A percentile compares a stretch with the other conserved stretches of the same genome.
These are phyloP conservation scores for Helogale parvula DNA, from an alignment of 2,113 vertebrate species.

Conservation along the genomic window DNA sequence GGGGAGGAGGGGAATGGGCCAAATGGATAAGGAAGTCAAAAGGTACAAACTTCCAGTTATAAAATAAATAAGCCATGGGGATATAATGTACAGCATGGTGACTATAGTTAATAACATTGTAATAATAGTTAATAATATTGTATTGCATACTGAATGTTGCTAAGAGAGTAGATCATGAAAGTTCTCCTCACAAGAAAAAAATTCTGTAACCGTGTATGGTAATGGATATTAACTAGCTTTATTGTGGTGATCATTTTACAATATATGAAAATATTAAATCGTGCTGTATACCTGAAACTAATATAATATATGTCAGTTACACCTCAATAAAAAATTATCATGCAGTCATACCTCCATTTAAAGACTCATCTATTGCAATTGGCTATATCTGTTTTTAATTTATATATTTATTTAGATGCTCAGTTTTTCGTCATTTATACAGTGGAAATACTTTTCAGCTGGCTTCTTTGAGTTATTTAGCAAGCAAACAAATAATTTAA, in stretches of 20 bases:
- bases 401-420: neutral
- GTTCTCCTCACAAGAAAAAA: neutral
- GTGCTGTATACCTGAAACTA: neutral
- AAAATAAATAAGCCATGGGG: neutral
- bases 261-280: neutral
- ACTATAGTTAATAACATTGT: neutral
- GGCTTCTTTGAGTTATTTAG: neutral
- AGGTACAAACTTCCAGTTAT: neutral
- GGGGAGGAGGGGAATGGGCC: neutral
- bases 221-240: neutral
- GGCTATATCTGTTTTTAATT: neutral
- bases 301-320: neutral
- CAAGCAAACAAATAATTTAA: neutral
- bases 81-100: neutral
- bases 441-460: neutral
- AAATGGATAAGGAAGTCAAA: neutral
- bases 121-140: neutral
- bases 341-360: slow-evolving; percentile 20
- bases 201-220: neutral
- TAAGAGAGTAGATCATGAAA: neutral
- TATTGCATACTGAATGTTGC: neutral
- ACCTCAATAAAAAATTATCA: neutral
- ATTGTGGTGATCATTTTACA: neutral
- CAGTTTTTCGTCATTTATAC: neutral
- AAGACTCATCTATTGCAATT: neutral